A percentile compares a stretch with the other conserved stretches of the same genome.
Conservation (phyloP, 1,140 invertebrate species). For the Goniozus legneri region DNA sequence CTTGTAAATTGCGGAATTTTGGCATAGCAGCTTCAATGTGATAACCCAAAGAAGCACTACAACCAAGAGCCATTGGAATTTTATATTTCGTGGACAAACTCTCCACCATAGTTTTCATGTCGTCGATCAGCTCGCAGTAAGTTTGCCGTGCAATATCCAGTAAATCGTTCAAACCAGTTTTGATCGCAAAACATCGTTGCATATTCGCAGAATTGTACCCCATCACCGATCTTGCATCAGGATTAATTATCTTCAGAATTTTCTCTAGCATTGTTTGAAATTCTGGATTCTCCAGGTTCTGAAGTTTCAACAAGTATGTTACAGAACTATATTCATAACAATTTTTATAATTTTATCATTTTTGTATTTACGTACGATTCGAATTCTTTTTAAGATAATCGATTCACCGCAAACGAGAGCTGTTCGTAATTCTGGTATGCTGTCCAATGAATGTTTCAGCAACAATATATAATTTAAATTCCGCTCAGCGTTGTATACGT, state of each 20-base stretch:
- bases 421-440: slow-evolving; percentile 65
- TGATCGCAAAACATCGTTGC: slow-evolving; percentile 84
- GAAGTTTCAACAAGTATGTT: background rate
- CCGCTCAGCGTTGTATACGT: slow-evolving; percentile 63
- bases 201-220: slow-evolving; percentile 64
- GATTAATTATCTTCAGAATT: slow-evolving; percentile 68
- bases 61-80: slow-evolving; percentile 64
- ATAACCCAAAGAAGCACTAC: slow-evolving; percentile 69
- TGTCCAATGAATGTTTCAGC: slow-evolving; percentile 74
- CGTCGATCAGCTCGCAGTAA: slow-evolving; percentile 74
- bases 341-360: background rate
- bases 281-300: slow-evolving; percentile 50
- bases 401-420: slow-evolving; percentile 59
- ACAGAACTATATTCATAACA: background rate
- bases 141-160: slow-evolving; percentile 75
- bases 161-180: slow-evolving; percentile 67
- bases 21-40: slow-evolving; percentile 65
- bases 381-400: slow-evolving; percentile 60
- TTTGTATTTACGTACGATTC: slow-evolving; percentile 16
- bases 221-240: slow-evolving; percentile 68
- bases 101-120: slow-evolving; percentile 70
- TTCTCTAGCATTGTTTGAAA: slow-evolving; percentile 61
- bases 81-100: slow-evolving; percentile 63
- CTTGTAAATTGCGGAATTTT: slow-evolving; percentile 45
- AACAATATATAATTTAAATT: slow-evolving; percentile 77